Conservation (phyloP, 1,140 invertebrate species). For the Camponotus vicinus region DNA sequence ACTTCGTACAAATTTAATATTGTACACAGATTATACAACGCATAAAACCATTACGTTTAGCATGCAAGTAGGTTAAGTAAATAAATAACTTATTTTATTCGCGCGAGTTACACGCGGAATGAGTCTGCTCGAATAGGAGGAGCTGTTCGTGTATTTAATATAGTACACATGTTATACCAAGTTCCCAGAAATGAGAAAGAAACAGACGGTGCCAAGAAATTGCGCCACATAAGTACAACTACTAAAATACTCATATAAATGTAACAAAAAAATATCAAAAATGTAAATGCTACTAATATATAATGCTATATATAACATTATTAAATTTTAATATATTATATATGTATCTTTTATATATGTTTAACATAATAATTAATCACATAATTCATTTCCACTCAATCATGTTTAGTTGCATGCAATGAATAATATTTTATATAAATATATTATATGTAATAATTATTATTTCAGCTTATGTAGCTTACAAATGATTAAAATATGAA, state of each 20-base stretch:
- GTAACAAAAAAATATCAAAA: slow-evolving; percentile 5
- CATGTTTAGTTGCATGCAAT: too few relatives aligned
- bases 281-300: not conserved
- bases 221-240: not conserved
- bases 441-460: not conserved
- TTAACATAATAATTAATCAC: not conserved
- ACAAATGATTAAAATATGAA: not conserved
- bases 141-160: slow-evolving; percentile 35
- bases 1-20: slow-evolving; percentile 22
- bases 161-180: slow-evolving; percentile 53
- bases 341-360: not conserved
- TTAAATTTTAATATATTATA: not conserved
- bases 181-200: slow-evolving; percentile 56
- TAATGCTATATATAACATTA: not conserved
- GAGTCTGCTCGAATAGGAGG: slow-evolving; percentile 30
- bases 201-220: slow-evolving; percentile 50
- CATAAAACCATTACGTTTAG: not conserved
- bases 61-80: slow-evolving; percentile 28
- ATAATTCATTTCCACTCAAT: not conserved
- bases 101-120: slow-evolving; percentile 27
- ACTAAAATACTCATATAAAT: not conserved
- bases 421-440: too few relatives aligned
- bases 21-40: not conserved
- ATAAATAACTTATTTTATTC: slow-evolving; percentile 50
- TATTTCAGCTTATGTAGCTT: not conserved